Base-by-base conservation (phyloP, 1,140 invertebrate genomes). In the Micrasema minimum region DNA sequence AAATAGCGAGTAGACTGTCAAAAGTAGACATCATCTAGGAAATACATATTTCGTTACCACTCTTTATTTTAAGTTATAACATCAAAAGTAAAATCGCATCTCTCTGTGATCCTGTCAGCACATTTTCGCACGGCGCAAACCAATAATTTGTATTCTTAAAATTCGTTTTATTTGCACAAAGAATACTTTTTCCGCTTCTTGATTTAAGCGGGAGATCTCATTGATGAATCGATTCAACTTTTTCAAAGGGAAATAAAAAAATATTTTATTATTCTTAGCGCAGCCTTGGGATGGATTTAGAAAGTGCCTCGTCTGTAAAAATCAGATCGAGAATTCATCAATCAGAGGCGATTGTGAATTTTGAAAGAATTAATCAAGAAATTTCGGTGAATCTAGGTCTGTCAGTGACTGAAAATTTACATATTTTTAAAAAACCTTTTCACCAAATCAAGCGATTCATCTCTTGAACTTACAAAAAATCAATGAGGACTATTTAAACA, bases 221-320 rank as follows among this genome's bases (percentile, higher is more conserved):
- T 66, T 73, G 71, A 73, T 69, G 66, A 73, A 45, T 57, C 66
- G 35, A 73, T 73, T 73, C 66, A 69, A 69, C 23, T 50, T 65
- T 57, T 37, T 67, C 18, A 55, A 22, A 43, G 16, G 38, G 37
- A 59, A 59, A 43, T 37, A 59, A 38, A 2, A n/a, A 18, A n/a
- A 0, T 18, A 38, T 59, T 59, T 59, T 22, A 41, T 31, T 41
- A 41, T 59, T 38, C 35, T 10, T 22, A 35, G 37, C 18, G 23
- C 16, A 59, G 9, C 11, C 16, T 23, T 41, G 37, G 22, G 55
- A 35, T 35, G 55, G 55, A 59, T 59, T 59, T 41, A 10, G 37
- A 41, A 41, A 59, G 14, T 38, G 37, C 12, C 14, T 14, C 12
- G 9, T 38, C 35, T 43, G 35, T 14, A 16, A 38, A 31, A 59